A percentile compares a stretch with the other conserved stretches of the same genome.
These are phyloP conservation scores for Synaphobranchus kaupii DNA, from an alignment of 2,797 vertebrate species.

Conservation along the genomic window DNA sequence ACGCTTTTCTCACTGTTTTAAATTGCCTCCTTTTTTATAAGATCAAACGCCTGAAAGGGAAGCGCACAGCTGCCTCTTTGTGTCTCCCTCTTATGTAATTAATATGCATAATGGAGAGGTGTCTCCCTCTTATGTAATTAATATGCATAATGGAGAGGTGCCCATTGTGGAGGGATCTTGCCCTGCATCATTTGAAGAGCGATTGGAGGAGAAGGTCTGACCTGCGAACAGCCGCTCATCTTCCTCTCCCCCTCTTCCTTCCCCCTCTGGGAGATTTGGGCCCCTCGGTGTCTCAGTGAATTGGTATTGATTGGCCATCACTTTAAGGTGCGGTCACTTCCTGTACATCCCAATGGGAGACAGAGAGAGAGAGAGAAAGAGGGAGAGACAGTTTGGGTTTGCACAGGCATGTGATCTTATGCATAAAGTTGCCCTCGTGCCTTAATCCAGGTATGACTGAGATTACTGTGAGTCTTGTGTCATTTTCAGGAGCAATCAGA, in stretches of 20 bases:
- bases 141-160: neutral
- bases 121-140: neutral
- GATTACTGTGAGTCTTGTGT: neutral
- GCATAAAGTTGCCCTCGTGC: neutral
- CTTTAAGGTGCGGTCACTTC: neutral
- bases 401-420: neutral
- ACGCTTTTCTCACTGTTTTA: neutral
- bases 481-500: neutral
- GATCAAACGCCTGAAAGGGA: neutral
- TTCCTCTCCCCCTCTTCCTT: conserved; percentile 43
- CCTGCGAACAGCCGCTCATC: conserved; percentile 22
- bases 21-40: neutral
- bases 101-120: neutral
- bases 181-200: neutral
- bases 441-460: neutral
- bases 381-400: neutral
- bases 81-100: conserved; percentile 3
- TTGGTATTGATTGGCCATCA: neutral
- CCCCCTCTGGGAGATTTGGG: neutral
- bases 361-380: neutral
- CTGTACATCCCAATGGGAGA: neutral
- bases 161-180: neutral
- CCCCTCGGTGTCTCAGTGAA: neutral
- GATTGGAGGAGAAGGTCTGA: neutral
- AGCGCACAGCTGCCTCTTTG: neutral